These are phyloP conservation scores for Dryomyza anilis DNA, from an alignment of 2,888 invertebrate genomes.

Conservation along the genomic window DNA sequence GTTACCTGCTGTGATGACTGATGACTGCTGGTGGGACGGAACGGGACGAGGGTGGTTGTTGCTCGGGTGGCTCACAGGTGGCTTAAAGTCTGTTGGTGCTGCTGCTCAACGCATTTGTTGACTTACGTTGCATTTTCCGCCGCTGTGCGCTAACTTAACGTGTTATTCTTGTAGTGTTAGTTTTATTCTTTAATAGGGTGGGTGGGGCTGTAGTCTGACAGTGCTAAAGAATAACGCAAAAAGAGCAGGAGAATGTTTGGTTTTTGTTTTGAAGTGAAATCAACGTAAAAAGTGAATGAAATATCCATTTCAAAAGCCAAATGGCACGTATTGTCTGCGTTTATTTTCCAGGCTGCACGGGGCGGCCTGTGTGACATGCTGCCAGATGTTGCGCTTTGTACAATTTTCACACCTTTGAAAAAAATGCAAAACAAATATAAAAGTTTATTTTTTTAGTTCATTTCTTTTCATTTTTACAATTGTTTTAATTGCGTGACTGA, in stretches of 20 bases:
- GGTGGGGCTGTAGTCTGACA: too few species aligned
- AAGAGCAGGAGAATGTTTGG: background rate
- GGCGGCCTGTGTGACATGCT: background rate
- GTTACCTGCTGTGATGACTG: too few species aligned
- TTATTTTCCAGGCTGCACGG: background rate
- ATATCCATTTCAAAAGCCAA: conserved; percentile 29
- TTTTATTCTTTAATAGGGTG: too few species aligned
- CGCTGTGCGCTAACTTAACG: too few species aligned
- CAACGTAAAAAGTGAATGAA: conserved; percentile 14
- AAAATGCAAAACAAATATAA: background rate
- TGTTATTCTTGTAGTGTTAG: too few species aligned
- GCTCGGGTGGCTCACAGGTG: too few species aligned
- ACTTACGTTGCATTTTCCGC: background rate
- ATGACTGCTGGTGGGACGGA: too few species aligned
- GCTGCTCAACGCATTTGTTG: background rate
- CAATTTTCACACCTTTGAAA: conserved; percentile 7
- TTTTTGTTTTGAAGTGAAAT: conserved; percentile 8
- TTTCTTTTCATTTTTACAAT: too few species aligned
- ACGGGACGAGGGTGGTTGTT: too few species aligned
- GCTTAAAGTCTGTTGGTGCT: too few species aligned
- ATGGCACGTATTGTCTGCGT: conserved; percentile 30
- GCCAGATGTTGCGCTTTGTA: conserved; percentile 1
- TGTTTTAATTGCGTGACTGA: conserved; percentile 5
- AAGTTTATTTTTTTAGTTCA: background rate
- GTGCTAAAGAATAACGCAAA: too few species aligned